phyloP scores from a whole-genome alignment of 2,113 vertebrate species.

The Columba livia region DNA sequence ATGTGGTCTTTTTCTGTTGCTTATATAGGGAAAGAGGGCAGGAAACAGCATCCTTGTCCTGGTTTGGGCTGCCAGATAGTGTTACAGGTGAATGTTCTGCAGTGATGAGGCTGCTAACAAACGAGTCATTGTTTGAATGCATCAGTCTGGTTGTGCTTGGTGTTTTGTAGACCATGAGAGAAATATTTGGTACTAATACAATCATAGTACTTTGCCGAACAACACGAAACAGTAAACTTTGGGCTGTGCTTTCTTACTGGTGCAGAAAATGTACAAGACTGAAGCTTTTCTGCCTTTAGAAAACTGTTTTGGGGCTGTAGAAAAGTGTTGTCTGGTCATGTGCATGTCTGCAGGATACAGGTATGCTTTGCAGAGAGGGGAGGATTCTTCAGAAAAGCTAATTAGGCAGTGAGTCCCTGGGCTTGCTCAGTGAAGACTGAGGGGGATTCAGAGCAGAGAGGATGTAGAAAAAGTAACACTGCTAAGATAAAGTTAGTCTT shows the following conservation, averaged over 20 bases:
- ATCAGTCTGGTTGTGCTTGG: background rate
- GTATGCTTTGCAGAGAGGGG: background rate
- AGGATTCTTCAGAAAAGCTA: background rate
- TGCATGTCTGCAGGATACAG: background rate
- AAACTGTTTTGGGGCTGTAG: background rate
- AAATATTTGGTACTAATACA: background rate
- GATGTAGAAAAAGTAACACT: background rate
- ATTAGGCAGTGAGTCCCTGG: background rate
- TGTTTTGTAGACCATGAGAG: background rate
- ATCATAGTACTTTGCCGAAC: background rate
- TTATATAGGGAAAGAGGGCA: background rate
- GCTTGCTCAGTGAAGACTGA: background rate
- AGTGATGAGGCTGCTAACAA: background rate
- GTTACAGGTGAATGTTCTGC: background rate
- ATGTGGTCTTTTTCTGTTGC: background rate
- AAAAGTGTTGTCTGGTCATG: background rate
- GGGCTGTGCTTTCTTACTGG: background rate
- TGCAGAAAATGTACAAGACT: background rate
- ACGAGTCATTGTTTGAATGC: background rate
- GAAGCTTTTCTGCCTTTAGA: background rate
- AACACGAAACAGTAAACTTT: fast-evolving
- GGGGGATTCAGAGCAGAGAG: background rate
- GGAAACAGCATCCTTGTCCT: background rate
- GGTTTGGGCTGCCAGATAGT: background rate
- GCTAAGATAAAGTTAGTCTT: background rate